Conservation (phyloP, 2,113 vertebrate species). For the Hippocampus abdominalis region DNA sequence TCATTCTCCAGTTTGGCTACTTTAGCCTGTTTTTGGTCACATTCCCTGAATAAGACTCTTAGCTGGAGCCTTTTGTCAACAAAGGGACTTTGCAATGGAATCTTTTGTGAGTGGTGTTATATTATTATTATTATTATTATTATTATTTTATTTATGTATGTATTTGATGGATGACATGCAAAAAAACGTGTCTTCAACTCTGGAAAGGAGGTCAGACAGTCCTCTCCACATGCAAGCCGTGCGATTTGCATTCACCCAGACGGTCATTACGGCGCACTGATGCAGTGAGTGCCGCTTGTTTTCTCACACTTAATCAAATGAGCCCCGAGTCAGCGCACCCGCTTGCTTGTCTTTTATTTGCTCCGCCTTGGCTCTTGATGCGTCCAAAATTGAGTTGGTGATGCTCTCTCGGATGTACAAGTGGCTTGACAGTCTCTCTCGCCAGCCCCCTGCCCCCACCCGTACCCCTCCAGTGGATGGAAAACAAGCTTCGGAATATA, state of each 20-base stretch:
- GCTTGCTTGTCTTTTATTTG: constrained; percentile 39
- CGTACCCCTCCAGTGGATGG: constrained; percentile 28
- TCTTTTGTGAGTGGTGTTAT: too few relatives aligned
- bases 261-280: constrained; percentile 2
- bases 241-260: constrained; percentile 37
- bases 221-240: constrained; percentile 13
- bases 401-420: constrained; percentile 21
- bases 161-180: too few relatives aligned
- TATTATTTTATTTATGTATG: too few relatives aligned
- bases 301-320: constrained; percentile 43
- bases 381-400: constrained; percentile 37
- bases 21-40: too few relatives aligned
- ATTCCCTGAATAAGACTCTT: too few relatives aligned
- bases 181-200: constrained; percentile 24
- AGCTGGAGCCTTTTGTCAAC: too few relatives aligned
- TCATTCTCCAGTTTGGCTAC: too few relatives aligned
- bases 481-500: constrained; percentile 40
- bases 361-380: constrained; percentile 20
- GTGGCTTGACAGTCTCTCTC: constrained; percentile 10
- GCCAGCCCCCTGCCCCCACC: not conserved
- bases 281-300: constrained; percentile 20
- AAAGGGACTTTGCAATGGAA: too few relatives aligned
- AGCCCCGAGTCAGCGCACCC: constrained; percentile 33
- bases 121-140: too few relatives aligned
- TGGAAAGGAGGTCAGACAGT: constrained; percentile 19